Base-by-base conservation (phyloP, 2,113 vertebrate genomes). In the Chionomys nivalis region DNA sequence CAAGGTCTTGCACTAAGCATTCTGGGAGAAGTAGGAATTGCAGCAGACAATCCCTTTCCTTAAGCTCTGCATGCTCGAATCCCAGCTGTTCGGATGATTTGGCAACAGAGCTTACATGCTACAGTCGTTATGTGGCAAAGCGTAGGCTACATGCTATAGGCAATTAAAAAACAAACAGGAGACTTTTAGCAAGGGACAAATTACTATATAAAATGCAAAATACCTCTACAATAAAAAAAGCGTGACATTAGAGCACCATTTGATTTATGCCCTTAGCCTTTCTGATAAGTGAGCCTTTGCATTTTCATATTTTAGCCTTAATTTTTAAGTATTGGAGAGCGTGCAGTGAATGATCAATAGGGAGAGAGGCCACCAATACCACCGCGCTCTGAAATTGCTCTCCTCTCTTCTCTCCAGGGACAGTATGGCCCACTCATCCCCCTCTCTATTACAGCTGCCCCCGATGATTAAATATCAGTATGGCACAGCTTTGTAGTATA, bases 401-500 rank as follows among this genome's bases (percentile, higher is more conserved):
- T 94, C 89, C 96, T 85, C 79, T 49, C 42, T 19, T 31, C 97
- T 96, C 98, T 97, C 98, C 33, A 91, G 98, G 92, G 98, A 97
- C 91, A 31, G 83, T 61, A 9, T 94, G 98, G 96, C 96, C 95
- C 94, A 87, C 96, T 97, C 92, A 96, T 96, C 87, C 61, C 96
- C 93, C 78, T 96, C 97, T 98, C 96, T 96, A 96, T 98, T 98
- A 97, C 97, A 98, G 98, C 97, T 98, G 97, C 97, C 98, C 98
- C 97, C 96, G 98, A 98, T 98, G 98, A 99, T 98, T 98, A 98
- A 98, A 98, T 98, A 98, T 97, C 98, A 92, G 97, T 77, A 97
- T 83, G 31, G 83, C 95, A 87, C 98, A 98, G 96, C 98, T 98
- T 98, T 98, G 96, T 98, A 94, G 97, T 96, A 90, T 94, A 86